A percentile compares a stretch with the other conserved stretches of the same genome.
Conservation (phyloP, 2,797 vertebrate species). For the Aplochiton taeniatus region DNA sequence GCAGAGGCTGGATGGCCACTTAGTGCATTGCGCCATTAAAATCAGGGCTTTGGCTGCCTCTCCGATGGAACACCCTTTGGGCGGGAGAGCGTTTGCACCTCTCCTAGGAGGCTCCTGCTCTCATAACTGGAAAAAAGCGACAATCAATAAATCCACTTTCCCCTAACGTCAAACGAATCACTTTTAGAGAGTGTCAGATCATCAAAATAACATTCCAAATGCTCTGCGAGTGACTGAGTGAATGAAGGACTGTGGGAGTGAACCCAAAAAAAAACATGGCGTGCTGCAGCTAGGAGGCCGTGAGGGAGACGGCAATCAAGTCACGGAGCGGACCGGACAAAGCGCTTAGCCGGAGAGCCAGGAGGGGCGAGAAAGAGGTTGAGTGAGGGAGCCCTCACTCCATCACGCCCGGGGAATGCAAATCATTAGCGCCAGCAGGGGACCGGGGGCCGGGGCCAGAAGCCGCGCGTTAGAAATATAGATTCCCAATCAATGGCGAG, state of each 20-base stretch:
- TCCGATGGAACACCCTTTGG: slow-evolving; percentile 54
- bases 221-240: slow-evolving; percentile 31
- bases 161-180: slow-evolving; percentile 59
- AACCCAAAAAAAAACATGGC: too few relatives aligned
- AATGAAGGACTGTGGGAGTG: slow-evolving; percentile 9
- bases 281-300: slow-evolving; percentile 12
- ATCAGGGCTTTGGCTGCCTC: slow-evolving; percentile 55
- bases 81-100: slow-evolving; percentile 58
- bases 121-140: slow-evolving; percentile 58
- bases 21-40: slow-evolving; percentile 44
- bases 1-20: slow-evolving; percentile 44
- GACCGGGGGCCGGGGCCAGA: slow-evolving; percentile 31
- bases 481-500: slow-evolving; percentile 62
- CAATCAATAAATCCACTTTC: slow-evolving; percentile 59
- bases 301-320: slow-evolving; percentile 43
- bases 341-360: slow-evolving; percentile 20
- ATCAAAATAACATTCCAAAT: neutral
- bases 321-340: slow-evolving; percentile 38
- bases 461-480: slow-evolving; percentile 33
- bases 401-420: slow-evolving; percentile 59
- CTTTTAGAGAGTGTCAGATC: slow-evolving; percentile 29
- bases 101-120: slow-evolving; percentile 54
- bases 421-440: slow-evolving; percentile 66
- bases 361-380: neutral
- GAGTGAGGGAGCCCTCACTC: slow-evolving; percentile 43